Evolutionary conservation across 1,140 invertebrate genomes (phyloP).

Genomic region (Drosophila serrata): DNA sequence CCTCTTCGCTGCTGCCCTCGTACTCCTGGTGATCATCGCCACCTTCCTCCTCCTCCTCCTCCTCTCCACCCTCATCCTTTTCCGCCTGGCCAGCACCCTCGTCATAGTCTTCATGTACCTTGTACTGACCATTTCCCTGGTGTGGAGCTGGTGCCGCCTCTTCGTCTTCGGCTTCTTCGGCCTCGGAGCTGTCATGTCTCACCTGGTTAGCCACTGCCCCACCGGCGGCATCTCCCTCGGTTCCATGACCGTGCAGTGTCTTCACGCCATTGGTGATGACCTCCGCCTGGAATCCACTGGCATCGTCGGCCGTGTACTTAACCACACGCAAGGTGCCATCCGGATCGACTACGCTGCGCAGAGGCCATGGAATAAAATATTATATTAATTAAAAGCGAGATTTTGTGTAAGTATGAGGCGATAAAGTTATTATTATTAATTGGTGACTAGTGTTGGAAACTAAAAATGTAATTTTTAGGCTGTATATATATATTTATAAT

Average conservation of each 20-base stretch:
- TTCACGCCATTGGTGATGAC: constrained; percentile 81
- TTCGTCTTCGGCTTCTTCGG: constrained; percentile 18
- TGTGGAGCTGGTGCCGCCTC: constrained; percentile 21
- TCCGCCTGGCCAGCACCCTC: constrained; percentile 38
- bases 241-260: constrained; percentile 70
- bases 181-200: constrained; percentile 42
- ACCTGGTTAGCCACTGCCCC: constrained; percentile 49
- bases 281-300: constrained; percentile 86
- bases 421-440: not conserved
- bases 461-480: no score
- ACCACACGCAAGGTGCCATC: constrained; percentile 86
- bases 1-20: constrained; percentile 77
- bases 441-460: not conserved
- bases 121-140: constrained; percentile 45
- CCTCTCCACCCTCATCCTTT: constrained; percentile 30
- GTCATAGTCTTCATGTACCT: constrained; percentile 65
- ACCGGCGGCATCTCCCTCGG: constrained; percentile 19
- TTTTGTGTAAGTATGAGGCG: not conserved
- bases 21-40: constrained; percentile 67
- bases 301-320: constrained; percentile 86
- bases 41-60: constrained; percentile 49
- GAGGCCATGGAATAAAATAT: constrained; percentile 19
- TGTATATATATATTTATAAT: no score
- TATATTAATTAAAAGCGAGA: constrained; percentile 13
- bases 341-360: constrained; percentile 85